Conservation (phyloP, 2,113 vertebrate genomes). For the Hylia prasina region DNA sequence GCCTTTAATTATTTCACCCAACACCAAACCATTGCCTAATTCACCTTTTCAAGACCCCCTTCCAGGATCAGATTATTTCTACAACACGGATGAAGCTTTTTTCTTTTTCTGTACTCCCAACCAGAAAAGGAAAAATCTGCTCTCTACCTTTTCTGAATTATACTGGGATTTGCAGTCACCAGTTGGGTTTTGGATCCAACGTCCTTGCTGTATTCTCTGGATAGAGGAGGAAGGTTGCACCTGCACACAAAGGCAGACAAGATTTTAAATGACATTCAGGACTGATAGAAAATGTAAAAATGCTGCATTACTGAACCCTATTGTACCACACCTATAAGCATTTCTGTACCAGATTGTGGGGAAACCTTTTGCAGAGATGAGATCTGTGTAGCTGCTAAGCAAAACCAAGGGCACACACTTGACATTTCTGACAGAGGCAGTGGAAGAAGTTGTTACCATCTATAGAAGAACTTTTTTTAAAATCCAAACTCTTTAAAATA, state of each 20-base stretch:
- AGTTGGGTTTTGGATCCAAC: constrained; percentile 89
- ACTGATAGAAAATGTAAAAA: not conserved
- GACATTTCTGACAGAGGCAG: not conserved
- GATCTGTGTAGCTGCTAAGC: not conserved
- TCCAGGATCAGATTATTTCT: not conserved
- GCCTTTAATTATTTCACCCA: not conserved
- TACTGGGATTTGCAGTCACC: constrained; percentile 97
- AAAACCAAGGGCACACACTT: not conserved
- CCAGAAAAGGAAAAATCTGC: not conserved
- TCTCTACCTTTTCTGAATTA: constrained; percentile 91
- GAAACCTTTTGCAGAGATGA: not conserved
- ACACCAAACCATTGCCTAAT: not conserved
- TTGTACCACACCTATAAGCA: not conserved
- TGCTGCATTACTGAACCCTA: not conserved
- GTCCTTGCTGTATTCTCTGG: constrained; percentile 85
- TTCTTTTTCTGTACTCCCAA: not conserved
- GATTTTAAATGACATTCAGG: not conserved
- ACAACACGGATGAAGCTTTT: not conserved
- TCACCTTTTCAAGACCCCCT: not conserved
- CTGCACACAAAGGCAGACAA: constrained; percentile 63
- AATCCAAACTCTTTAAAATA: not conserved
- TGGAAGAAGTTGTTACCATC: not conserved
- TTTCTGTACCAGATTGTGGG: not conserved
- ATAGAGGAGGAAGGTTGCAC: constrained; percentile 94
- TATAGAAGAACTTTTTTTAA: not conserved